These are phyloP conservation scores for Steatocranus sp. DNA, from an alignment of 2,797 vertebrate species.

Conservation along the genomic window DNA sequence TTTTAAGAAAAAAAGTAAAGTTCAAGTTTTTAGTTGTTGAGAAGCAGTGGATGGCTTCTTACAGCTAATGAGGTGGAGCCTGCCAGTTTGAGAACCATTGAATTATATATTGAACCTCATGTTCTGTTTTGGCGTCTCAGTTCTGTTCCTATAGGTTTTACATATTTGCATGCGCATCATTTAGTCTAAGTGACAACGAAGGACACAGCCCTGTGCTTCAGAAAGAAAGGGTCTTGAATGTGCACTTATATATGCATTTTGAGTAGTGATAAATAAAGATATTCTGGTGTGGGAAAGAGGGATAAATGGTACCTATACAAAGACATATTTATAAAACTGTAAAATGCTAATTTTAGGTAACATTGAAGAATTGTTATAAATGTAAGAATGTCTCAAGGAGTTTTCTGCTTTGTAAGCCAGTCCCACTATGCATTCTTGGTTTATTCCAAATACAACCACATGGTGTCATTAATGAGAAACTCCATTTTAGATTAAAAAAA, in stretches of 20 bases:
- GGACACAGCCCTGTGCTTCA: background rate
- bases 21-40: background rate
- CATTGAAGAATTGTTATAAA: background rate
- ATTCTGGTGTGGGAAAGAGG: background rate
- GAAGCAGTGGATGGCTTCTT: background rate
- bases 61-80: background rate
- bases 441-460: background rate
- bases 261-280: background rate
- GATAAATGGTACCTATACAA: background rate
- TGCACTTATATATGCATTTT: background rate
- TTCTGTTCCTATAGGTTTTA: background rate
- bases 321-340: background rate
- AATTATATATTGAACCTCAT: background rate
- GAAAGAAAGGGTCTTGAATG: background rate
- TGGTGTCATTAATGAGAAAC: slow-evolving; percentile 25
- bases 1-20: background rate
- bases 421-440: background rate
- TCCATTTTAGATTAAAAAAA: background rate
- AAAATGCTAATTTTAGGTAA: background rate
- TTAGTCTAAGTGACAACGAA: background rate
- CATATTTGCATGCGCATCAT: background rate
- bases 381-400: background rate
- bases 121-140: background rate
- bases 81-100: background rate
- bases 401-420: background rate